phyloP scores from a whole-genome alignment of 2,113 vertebrate species.

The Anoura caudifer region DNA sequence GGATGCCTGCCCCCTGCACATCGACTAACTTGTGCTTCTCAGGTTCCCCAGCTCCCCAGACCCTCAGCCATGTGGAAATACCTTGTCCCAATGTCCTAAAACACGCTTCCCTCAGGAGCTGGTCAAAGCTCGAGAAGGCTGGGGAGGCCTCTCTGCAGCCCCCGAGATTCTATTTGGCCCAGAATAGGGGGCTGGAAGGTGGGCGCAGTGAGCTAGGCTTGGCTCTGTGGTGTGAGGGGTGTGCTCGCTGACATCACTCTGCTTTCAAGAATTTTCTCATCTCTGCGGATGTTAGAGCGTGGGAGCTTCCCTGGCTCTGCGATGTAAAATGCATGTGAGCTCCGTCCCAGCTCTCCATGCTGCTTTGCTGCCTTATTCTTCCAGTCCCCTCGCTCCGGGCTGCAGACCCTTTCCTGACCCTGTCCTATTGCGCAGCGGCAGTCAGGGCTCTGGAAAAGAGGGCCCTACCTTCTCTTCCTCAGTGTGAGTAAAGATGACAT shows the following conservation, averaged over 20 bases:
- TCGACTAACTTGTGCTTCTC: background rate
- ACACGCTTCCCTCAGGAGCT: accelerated
- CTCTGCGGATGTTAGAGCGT: background rate
- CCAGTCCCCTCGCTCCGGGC: background rate
- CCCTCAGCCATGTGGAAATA: too few relatives aligned
- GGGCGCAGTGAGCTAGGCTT: accelerated
- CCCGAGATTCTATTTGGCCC: accelerated
- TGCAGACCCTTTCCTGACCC: background rate
- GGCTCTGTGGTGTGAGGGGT: background rate
- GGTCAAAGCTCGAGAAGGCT: background rate
- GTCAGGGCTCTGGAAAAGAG: background rate
- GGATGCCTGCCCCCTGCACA: accelerated
- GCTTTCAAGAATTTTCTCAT: background rate
- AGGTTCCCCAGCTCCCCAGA: accelerated
- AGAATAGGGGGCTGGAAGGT: background rate
- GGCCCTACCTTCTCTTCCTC: background rate
- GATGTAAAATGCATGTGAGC: background rate
- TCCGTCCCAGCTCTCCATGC: accelerated
- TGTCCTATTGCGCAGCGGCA: accelerated
- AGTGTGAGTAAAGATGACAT: background rate
- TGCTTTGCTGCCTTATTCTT: accelerated
- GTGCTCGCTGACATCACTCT: accelerated
- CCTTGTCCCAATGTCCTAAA: background rate
- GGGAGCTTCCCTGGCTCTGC: background rate
- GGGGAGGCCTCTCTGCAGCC: accelerated